Evolutionary conservation across 2,888 invertebrate genomes (phyloP), one percentile per base, ranked within the genome.

Genomic region (Hypsopygia costalis): DNA sequence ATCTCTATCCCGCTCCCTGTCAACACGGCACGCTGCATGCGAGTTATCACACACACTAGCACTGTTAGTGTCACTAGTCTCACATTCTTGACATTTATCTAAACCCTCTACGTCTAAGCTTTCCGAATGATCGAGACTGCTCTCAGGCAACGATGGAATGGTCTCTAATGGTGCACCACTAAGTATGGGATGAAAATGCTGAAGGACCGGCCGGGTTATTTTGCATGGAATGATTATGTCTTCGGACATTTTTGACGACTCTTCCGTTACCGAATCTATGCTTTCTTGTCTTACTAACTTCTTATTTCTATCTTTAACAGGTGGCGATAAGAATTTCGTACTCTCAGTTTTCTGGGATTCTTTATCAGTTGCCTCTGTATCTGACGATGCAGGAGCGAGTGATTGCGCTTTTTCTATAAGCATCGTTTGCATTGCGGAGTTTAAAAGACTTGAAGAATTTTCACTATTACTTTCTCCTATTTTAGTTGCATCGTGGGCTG

Each of bases 11-110:
- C 68, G 68, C 48, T 82, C 82, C 78, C 82, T 79, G 87, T 72
- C 78, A 74, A 74, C 74, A 86, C 62, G 69, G 77, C 88, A 87
- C 85, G 75, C 88, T 74, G 88, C 88, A 88, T 88, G 88, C 88
- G 79, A 81, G 87, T 88, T 85, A 88, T 69, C 77, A 86, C 87
- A 86, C 86, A 85, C 86, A 79, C 85, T 86, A 81, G 69, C 75
- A 58, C 60, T 70, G 86, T 86, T 86, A 87, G 79, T 75, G 44
- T 68, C 63, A 52, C 55, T 45, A 49, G 47, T 46, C 36, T 51
- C 43, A 47, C 48, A 47, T 37, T 48, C 16, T 16, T 16, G 16
- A 16, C 16, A 16, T 16, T 4, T 44, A 34, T 58, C 65, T 42
- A 64, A 58, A 42, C 69, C 67, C 9, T 71, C 78, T 55, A 64